Conservation (phyloP, 1,140 invertebrate species). For the Brachionus asplanchnoidis region DNA sequence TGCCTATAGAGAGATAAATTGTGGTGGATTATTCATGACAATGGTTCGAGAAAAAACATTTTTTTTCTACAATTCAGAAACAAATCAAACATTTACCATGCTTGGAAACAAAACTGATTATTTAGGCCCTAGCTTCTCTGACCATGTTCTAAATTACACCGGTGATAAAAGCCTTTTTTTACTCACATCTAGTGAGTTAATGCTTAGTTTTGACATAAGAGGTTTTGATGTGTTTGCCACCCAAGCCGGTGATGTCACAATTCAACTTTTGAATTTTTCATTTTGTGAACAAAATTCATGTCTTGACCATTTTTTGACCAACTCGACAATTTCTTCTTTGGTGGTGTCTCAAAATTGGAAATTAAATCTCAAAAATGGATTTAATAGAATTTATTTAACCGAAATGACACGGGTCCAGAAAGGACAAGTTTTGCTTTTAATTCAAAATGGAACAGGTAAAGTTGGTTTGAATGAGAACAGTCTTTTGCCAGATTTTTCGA, state of each 20-base stretch:
- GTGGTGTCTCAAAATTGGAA: background rate
- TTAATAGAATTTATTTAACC: background rate
- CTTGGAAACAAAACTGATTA: background rate
- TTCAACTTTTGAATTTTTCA: background rate
- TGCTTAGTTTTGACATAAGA: background rate
- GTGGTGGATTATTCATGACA: background rate
- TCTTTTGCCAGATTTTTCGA: background rate
- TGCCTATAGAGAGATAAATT: background rate
- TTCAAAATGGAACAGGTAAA: background rate
- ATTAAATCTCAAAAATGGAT: background rate
- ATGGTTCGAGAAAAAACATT: background rate
- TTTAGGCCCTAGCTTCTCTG: background rate
- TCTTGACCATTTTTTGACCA: background rate
- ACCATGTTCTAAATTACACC: background rate
- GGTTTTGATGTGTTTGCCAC: background rate
- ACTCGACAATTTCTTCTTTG: background rate
- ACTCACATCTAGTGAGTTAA: background rate
- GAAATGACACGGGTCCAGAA: background rate
- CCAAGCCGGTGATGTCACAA: background rate
- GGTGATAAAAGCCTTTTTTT: background rate
- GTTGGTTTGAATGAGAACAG: background rate
- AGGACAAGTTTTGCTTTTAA: background rate
- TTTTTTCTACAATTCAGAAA: background rate
- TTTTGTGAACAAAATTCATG: background rate
- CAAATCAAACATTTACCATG: background rate